phyloP scores from a whole-genome alignment of 2,113 vertebrate species.

The Dascyllus trimaculatus region DNA sequence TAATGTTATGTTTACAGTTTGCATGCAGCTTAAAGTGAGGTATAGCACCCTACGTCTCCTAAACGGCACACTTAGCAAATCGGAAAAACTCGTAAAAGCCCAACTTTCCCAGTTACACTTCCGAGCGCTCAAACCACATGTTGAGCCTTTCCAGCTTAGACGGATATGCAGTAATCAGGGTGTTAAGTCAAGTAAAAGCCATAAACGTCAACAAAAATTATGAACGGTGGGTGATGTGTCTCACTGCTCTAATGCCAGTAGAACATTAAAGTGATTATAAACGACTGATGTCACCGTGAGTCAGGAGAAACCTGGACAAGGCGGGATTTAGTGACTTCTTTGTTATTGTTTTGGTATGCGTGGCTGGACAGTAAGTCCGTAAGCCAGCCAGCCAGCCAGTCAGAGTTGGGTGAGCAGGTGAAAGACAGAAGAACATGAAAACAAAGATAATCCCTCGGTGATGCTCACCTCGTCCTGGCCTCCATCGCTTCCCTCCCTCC shows the following conservation, averaged over 20 bases:
- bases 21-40: no score
- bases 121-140: neutral
- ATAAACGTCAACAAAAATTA: neutral
- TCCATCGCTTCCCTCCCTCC: conserved; percentile 44
- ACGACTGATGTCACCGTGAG: conserved; percentile 5
- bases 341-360: conserved; percentile 65
- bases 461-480: conserved; percentile 70
- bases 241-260: neutral
- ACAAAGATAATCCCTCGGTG: conserved; percentile 78
- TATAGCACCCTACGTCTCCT: neutral
- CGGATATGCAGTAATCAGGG: neutral
- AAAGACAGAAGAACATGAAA: conserved; percentile 82
- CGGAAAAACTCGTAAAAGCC: neutral
- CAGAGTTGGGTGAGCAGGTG: conserved; percentile 81
- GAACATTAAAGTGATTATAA: neutral
- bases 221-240: neutral
- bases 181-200: neutral
- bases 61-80: neutral
- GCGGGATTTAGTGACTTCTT: conserved; percentile 45
- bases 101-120: neutral
- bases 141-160: neutral
- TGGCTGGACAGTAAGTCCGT: conserved; percentile 52
- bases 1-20: no score
- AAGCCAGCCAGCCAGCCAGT: conserved; percentile 61
- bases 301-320: conserved; percentile 24